A percentile compares a stretch with the other conserved stretches of the same genome.
These are phyloP conservation scores for Peromyscus leucopus DNA, from an alignment of 2,113 vertebrate species.

Conservation along the genomic window DNA sequence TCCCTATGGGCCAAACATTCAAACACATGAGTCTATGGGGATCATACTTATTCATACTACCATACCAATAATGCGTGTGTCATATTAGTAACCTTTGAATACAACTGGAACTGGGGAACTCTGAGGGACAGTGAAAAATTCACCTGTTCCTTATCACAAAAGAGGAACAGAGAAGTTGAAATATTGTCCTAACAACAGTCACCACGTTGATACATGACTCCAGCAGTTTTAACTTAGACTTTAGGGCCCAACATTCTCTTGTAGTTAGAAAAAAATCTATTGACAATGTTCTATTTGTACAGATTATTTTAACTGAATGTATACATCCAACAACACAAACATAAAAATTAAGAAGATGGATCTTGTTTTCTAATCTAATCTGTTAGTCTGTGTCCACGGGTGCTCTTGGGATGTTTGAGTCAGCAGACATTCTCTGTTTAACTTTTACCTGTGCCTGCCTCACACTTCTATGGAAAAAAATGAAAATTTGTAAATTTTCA, in stretches of 20 bases:
- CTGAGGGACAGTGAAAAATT: background rate
- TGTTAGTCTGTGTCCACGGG: no score
- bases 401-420: background rate
- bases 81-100: background rate
- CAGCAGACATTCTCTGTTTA: background rate
- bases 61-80: no score
- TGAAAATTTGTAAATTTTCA: conserved; percentile 25
- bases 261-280: background rate
- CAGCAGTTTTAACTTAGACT: background rate
- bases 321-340: no score
- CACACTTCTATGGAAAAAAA: conserved; percentile 15
- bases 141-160: background rate
- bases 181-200: background rate
- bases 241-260: background rate
- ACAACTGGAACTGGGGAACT: background rate
- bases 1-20: no score
- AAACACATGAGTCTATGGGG: no score
- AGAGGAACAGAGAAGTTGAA: background rate
- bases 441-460: background rate
- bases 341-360: no score
- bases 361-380: no score
- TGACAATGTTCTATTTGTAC: background rate
- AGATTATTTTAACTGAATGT: background rate
- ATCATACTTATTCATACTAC: no score
- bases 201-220: background rate